Conservation (phyloP, 2,113 vertebrate genomes). For the Amazona vittata region DNA sequence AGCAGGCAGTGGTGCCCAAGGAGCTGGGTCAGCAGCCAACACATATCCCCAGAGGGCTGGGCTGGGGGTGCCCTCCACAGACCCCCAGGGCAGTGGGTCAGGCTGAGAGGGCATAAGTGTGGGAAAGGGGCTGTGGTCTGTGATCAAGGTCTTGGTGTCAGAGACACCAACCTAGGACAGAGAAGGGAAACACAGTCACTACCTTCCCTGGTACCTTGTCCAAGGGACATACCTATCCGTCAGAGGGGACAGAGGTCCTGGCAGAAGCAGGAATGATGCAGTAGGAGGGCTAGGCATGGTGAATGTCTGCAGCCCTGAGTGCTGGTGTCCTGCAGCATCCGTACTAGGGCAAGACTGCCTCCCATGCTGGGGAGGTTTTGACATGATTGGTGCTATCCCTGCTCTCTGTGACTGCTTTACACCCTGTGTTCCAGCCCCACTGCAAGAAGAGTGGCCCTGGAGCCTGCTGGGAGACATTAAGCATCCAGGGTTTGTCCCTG, state of each 20-base stretch:
- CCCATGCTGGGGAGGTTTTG: fast-evolving
- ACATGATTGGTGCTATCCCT: background rate
- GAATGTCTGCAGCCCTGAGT: fast-evolving
- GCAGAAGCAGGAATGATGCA: fast-evolving
- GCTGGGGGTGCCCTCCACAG: background rate
- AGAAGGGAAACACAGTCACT: background rate
- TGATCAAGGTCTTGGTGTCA: background rate
- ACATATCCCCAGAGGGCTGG: fast-evolving
- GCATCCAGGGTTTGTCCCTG: background rate
- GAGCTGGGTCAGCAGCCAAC: background rate
- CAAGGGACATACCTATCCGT: background rate
- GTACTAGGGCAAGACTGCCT: background rate
- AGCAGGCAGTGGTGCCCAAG: background rate
- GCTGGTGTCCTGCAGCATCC: background rate
- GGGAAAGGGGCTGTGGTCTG: background rate
- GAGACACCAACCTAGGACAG: background rate
- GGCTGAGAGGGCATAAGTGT: background rate
- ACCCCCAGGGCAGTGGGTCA: background rate
- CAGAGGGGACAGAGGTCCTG: background rate
- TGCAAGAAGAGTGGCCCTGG: background rate
- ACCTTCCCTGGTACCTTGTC: too few species aligned
- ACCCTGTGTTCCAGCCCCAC: background rate
- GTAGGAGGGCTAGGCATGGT: fast-evolving
- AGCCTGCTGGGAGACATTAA: background rate
- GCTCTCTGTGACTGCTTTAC: background rate